These are phyloP conservation scores for Leistus spinibarbis DNA, from an alignment of 2,888 invertebrate genomes.

Conservation along the genomic window DNA sequence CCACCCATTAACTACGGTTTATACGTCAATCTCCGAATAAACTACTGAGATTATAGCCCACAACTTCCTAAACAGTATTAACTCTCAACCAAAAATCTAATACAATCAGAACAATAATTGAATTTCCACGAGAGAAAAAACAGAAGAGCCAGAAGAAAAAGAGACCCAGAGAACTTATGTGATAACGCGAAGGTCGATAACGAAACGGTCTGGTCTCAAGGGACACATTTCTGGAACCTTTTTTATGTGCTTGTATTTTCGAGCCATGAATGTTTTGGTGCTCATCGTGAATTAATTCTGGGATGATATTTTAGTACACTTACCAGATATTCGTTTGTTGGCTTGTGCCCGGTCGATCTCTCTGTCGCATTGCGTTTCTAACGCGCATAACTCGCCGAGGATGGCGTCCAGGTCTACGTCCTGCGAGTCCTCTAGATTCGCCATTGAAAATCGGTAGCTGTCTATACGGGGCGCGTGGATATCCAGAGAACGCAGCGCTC, in stretches of 20 bases:
- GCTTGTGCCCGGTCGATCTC: conserved; percentile 59
- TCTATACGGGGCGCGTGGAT: conserved; percentile 84
- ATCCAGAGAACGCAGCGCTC: conserved; percentile 69
- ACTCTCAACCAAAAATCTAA: background rate
- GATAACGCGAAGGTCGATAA: background rate
- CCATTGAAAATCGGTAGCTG: conserved; percentile 93
- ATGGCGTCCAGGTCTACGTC: conserved; percentile 97
- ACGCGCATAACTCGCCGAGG: conserved; percentile 90
- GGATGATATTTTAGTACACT: conserved; percentile 30
- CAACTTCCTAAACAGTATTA: background rate
- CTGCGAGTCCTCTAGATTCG: conserved; percentile 93
- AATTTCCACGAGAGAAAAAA: background rate
- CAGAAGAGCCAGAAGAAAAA: background rate
- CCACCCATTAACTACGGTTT: no score
- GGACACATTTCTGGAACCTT: background rate
- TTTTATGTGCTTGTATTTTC: background rate
- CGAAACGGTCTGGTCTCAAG: background rate
- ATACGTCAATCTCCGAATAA: background rate
- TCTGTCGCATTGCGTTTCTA: conserved; percentile 74
- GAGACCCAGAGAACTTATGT: background rate
- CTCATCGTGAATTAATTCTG: background rate
- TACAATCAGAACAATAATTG: background rate
- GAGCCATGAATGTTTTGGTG: background rate
- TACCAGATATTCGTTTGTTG: conserved; percentile 55
- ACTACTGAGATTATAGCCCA: background rate